Evolutionary conservation across 2,113 vertebrate species (phyloP), one percentile per base, ranked within the genome.

Genomic region (Hydrolagus affinis): DNA sequence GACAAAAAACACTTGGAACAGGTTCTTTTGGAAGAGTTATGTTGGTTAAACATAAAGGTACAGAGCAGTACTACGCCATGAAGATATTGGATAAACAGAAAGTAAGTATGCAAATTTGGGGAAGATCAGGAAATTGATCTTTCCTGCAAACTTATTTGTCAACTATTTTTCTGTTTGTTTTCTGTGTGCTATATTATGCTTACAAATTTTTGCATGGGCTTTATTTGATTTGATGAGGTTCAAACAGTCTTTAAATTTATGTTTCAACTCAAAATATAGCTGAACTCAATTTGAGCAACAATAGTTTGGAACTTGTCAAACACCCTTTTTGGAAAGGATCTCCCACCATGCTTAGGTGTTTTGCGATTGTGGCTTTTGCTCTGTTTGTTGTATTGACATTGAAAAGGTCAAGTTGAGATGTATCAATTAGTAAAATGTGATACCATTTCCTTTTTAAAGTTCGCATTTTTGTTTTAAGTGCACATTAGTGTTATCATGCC

Each of bases 31-130:
- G 98, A 86, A 95, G 98, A 91, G 98, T 99, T 86, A 98, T 99
- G 98, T 91, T 99, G 86, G 98, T 99, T 90, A 99, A 98, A 89
- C 97, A 98, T 90, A 99, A 96, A 96, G 93, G 92, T 91, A 96
- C 96, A 85, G 97, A 97, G 88, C 96, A 97, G 93, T 98, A 98
- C 94, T 97, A 96, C 73, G 98, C 98, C 88, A 99, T 99, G 97
- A 99, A 99, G 94, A 98, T 99, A 91, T 92, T 99, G 94, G 97
- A 99, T 93, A 99, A 98, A 93, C 97, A 99, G 90, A 99, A 99
- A 95, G 97, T 98, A 86, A 86, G 95, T 93, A 0, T 25, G 19
- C 23, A 10, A 8, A 32, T 2, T 21, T 28, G 2, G 4, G 28
- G 10, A 0, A 77, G 11, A 19, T 9, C n/a, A 28, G 32, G 32